Conservation (phyloP, 53 echinoderm and acorn worm genomes). For the Crossaster papposus region DNA sequence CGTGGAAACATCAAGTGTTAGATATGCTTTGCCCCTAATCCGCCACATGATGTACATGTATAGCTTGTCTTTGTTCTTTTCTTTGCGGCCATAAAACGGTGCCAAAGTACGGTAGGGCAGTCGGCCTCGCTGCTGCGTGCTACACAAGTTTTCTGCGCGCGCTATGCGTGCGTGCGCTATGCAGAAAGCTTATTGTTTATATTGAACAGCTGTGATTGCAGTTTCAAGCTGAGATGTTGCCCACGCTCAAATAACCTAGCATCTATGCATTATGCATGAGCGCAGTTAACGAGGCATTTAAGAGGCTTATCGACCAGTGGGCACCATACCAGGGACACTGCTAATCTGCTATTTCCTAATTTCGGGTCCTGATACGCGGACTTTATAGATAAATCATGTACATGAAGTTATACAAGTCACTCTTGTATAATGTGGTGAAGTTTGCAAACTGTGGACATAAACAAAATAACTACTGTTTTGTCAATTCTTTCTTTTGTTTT, state of each 20-base stretch:
- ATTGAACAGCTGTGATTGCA: slow-evolving; percentile 42
- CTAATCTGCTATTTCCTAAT: neutral
- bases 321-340: neutral
- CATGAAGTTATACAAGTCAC: no score
- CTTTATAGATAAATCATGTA: no score
- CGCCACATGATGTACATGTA: neutral
- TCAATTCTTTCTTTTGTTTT: no score
- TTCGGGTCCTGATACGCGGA: neutral
- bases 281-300: neutral
- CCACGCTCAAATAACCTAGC: neutral
- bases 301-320: neutral
- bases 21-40: neutral
- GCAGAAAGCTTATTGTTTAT: slow-evolving; percentile 17
- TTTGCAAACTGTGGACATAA: no score
- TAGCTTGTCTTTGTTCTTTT: neutral
- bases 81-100: neutral
- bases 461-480: no score
- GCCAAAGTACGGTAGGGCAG: no score
- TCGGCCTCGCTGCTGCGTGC: no score
- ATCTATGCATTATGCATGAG: neutral
- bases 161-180: no score
- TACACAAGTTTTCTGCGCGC: neutral
- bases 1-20: no score
- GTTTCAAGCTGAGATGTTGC: neutral
- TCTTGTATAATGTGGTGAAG: no score